A percentile compares a stretch with the other conserved stretches of the same genome.
phyloP scores from a whole-genome alignment of 2,113 vertebrate species.

The Bos taurus region DNA sequence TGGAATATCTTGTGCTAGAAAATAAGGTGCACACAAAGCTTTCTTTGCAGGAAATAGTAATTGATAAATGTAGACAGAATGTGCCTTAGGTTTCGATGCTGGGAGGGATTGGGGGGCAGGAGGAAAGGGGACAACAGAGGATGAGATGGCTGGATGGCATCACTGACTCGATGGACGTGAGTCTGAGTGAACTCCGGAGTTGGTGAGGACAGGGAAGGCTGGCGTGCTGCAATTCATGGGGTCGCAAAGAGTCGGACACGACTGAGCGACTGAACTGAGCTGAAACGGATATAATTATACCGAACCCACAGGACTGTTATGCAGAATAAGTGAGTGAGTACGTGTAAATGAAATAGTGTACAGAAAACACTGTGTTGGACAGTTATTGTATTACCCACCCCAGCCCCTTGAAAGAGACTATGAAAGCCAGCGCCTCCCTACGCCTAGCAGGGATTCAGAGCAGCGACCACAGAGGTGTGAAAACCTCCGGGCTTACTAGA shows the following conservation, averaged over 20 bases:
- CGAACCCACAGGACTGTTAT: not conserved
- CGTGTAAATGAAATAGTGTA: not conserved
- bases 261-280: no score
- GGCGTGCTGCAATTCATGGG: no score
- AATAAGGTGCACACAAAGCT: not conserved
- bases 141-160: no score
- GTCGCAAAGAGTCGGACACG: no score
- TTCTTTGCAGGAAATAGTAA: not conserved
- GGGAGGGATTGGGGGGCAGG: no score
- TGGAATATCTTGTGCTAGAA: not conserved
- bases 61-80: not conserved
- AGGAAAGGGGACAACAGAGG: no score
- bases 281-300: not conserved
- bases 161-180: no score
- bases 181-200: no score
- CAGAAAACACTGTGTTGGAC: not conserved
- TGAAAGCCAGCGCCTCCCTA: no score
- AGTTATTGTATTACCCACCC: accelerated
- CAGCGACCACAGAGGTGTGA: not conserved
- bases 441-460: accelerated
- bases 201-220: no score
- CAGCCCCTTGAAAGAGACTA: not conserved
- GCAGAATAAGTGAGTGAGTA: not conserved
- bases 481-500: not conserved
- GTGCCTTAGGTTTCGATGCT: not conserved